These are phyloP conservation scores for Lepidocyrtoides sp. DNA, from an alignment of 2,888 invertebrate species.

Conservation along the genomic window DNA sequence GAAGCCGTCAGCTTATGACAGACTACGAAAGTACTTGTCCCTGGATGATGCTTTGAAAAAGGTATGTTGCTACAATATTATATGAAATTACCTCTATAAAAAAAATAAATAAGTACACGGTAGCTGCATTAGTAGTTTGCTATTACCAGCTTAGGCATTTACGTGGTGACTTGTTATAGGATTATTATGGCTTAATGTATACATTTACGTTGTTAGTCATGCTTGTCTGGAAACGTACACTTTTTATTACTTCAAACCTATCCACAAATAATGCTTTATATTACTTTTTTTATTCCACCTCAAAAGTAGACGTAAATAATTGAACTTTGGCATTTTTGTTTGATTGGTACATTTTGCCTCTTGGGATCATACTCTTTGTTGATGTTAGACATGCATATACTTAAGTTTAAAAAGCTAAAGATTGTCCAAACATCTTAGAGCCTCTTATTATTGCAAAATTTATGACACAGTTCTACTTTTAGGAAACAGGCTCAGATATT, in stretches of 20 bases:
- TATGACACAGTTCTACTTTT: too few species aligned
- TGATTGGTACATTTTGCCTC: conserved; percentile 12
- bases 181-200: not conserved
- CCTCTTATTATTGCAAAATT: too few species aligned
- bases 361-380: not conserved
- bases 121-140: not conserved
- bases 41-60: conserved; percentile 85
- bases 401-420: not conserved
- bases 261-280: too few species aligned
- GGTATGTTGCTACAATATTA: conserved; percentile 70
- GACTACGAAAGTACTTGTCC: conserved; percentile 83
- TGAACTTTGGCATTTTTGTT: conserved; percentile 45
- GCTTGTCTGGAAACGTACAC: not conserved
- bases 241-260: not conserved
- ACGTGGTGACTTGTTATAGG: not conserved
- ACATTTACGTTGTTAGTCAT: not conserved
- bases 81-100: too few species aligned
- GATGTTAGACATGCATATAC: not conserved
- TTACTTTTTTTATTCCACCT: not conserved
- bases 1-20: conserved; percentile 85
- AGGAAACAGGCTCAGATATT: too few species aligned
- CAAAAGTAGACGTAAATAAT: not conserved
- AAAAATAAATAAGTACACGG: too few species aligned
- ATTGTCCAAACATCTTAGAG: not conserved
- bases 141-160: not conserved